phyloP scores from a whole-genome alignment of 2,888 invertebrate genomes.

The Papilio protenor region DNA sequence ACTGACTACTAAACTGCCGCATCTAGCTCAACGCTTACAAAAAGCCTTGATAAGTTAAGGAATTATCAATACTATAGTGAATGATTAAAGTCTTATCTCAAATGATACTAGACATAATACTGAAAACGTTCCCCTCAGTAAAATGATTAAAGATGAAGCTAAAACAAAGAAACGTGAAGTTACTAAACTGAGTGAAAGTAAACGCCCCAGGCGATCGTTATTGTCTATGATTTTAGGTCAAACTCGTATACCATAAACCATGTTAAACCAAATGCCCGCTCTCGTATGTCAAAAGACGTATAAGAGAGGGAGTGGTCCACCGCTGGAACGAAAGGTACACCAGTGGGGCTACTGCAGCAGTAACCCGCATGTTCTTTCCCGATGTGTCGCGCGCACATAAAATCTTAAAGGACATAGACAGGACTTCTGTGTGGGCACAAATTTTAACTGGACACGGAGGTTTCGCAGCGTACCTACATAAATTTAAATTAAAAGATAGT shows the following conservation, averaged over 20 bases:
- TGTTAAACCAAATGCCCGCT: background rate
- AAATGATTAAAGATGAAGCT: background rate
- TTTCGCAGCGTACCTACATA: too few relatives aligned
- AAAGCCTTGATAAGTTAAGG: background rate
- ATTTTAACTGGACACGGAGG: too few relatives aligned
- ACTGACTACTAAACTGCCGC: too few relatives aligned
- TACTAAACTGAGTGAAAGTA: conserved; percentile 19
- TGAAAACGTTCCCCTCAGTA: background rate
- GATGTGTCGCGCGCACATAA: too few relatives aligned
- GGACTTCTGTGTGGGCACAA: too few relatives aligned
- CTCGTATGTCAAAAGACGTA: background rate
- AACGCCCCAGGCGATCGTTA: conserved; percentile 10
- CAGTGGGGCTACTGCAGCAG: background rate
- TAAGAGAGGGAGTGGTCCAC: background rate
- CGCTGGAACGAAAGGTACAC: background rate
- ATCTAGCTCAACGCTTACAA: too few relatives aligned
- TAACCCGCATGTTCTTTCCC: background rate
- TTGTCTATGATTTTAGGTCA: conserved; percentile 22
- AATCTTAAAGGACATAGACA: too few relatives aligned
- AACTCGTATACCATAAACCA: conserved; percentile 6
- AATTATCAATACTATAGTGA: background rate
- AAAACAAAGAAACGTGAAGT: conserved; percentile 17
- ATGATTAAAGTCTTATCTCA: background rate
- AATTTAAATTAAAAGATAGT: too few relatives aligned
- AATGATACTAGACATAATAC: background rate